phyloP scores from a whole-genome alignment of 23 tunicate genomes.

The Styela plicata region DNA sequence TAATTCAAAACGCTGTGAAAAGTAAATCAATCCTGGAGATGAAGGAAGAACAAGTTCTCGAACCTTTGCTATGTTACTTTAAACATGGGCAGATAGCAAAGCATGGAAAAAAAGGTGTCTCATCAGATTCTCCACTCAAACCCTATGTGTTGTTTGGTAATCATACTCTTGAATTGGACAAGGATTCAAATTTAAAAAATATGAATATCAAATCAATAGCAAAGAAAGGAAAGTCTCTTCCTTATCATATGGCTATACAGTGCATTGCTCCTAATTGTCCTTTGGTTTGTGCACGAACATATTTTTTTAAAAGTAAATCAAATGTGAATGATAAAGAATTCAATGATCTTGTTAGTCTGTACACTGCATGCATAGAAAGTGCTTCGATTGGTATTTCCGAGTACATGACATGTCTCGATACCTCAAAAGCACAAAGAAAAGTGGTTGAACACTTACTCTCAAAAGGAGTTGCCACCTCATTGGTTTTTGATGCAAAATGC shows the following conservation, averaged over 20 bases:
- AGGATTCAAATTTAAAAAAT: not conserved
- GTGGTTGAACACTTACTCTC: constrained; percentile 2
- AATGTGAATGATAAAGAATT: not conserved
- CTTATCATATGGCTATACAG: constrained; percentile 51
- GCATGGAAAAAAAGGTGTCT: not conserved
- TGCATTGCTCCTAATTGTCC: constrained; percentile 52
- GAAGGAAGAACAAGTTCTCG: constrained; percentile 27
- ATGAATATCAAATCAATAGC: constrained; percentile 38
- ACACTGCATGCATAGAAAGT: constrained; percentile 17
- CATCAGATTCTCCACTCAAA: not conserved
- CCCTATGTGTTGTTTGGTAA: constrained; percentile 69
- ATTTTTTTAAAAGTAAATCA: constrained; percentile 30
- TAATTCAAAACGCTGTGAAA: constrained; percentile 16
- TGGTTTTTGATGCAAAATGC: constrained; percentile 34
- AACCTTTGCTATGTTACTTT: constrained; percentile 66
- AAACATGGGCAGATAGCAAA: constrained; percentile 61
- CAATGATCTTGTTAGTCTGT: constrained; percentile 8
- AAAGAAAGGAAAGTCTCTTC: constrained; percentile 20
- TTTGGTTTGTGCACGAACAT: constrained; percentile 63
- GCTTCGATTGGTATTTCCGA: constrained; percentile 1
- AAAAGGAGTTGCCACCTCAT: not conserved
- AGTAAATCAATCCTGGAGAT: not conserved
- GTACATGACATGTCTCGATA: not conserved
- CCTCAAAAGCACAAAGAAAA: constrained; percentile 19
- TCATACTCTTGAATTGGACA: constrained; percentile 23